Evolutionary conservation across 1,140 invertebrate species (phyloP).

Genomic region (Heliconius hermathena): DNA sequence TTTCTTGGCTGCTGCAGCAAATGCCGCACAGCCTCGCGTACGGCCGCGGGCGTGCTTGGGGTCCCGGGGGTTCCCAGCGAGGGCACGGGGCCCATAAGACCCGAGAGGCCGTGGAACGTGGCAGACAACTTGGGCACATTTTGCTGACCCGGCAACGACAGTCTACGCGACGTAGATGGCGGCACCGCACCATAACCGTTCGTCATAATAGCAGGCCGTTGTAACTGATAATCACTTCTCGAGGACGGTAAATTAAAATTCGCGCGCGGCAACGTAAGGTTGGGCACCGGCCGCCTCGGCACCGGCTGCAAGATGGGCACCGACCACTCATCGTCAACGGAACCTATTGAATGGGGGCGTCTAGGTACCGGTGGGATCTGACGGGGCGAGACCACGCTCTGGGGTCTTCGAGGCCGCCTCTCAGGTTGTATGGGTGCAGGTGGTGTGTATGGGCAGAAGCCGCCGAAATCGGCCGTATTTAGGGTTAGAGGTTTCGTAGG

Average conservation of each 20-base stretch:
- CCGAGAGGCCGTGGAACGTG: conserved; percentile 84
- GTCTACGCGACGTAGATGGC: conserved; percentile 63
- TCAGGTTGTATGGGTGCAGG: conserved; percentile 79
- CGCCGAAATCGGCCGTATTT: conserved; percentile 76
- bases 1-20: conserved; percentile 86
- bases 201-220: conserved; percentile 76
- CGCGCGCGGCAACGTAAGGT: conserved; percentile 70
- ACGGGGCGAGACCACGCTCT: conserved; percentile 77
- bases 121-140: conserved; percentile 82
- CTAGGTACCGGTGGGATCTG: conserved; percentile 66
- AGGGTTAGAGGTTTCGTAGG: conserved; percentile 58
- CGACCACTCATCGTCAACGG: conserved; percentile 69
- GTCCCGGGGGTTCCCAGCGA: conserved; percentile 73
- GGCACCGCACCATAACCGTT: conserved; percentile 76
- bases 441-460: conserved; percentile 83
- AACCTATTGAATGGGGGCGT: conserved; percentile 75
- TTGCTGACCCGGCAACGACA: conserved; percentile 68
- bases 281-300: conserved; percentile 75
- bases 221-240: conserved; percentile 85
- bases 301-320: conserved; percentile 72
- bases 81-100: conserved; percentile 54
- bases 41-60: conserved; percentile 82
- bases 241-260: conserved; percentile 79
- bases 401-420: conserved; percentile 66
- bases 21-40: conserved; percentile 85